Conservation (phyloP, 2,113 vertebrate species). For the Ptychochromis oligacanthus region DNA sequence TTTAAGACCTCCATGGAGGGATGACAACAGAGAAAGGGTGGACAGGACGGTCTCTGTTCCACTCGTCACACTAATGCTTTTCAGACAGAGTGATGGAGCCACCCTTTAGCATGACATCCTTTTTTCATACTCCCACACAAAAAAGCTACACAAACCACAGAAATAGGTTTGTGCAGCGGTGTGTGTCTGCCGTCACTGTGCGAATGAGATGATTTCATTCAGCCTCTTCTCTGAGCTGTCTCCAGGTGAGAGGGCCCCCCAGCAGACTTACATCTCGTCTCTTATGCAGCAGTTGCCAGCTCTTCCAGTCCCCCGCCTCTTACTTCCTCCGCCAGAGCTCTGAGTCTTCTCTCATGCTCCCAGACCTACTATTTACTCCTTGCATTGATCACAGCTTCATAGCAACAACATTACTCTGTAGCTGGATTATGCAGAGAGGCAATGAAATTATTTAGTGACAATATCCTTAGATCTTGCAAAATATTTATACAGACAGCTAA, state of each 20-base stretch:
- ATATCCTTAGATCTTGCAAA: constrained; percentile 1
- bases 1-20: constrained; percentile 44
- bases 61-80: constrained; percentile 57
- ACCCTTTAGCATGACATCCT: constrained; percentile 43
- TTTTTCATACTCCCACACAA: constrained; percentile 52
- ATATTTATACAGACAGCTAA: neutral
- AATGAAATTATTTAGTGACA: constrained; percentile 18
- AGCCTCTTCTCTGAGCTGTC: constrained; percentile 50
- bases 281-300: constrained; percentile 47
- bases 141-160: constrained; percentile 44
- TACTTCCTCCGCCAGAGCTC: neutral
- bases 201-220: constrained; percentile 49
- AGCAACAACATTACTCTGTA: constrained; percentile 60
- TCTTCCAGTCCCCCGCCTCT: constrained; percentile 28
- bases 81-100: constrained; percentile 53
- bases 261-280: constrained; percentile 39
- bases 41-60: constrained; percentile 44
- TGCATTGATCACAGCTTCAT: constrained; percentile 45
- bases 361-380: constrained; percentile 37
- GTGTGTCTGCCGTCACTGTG: constrained; percentile 34
- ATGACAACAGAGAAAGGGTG: constrained; percentile 38
- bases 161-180: constrained; percentile 30
- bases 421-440: constrained; percentile 40
- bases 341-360: constrained; percentile 26
- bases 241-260: constrained; percentile 64